These are phyloP conservation scores for Megastigmus dorsalis DNA, from an alignment of 2,888 invertebrate species.

Conservation along the genomic window DNA sequence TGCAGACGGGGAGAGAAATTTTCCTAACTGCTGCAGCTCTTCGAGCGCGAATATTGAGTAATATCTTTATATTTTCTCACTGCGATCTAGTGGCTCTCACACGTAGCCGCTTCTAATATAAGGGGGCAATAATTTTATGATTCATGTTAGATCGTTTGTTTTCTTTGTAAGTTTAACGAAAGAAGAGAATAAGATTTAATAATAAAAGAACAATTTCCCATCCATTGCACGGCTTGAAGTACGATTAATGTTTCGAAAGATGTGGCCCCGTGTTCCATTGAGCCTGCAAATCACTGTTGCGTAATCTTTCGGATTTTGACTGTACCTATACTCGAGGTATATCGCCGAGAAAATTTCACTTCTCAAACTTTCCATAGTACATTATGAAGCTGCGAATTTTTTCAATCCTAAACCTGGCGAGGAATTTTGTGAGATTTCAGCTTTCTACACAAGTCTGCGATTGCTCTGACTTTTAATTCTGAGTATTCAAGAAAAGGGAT, in stretches of 20 bases:
- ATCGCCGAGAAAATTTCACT: slow-evolving; percentile 17
- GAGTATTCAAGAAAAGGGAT: too few relatives aligned
- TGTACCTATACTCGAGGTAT: not conserved
- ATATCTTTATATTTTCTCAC: slow-evolving; percentile 6
- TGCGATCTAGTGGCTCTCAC: not conserved
- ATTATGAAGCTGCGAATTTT: too few relatives aligned
- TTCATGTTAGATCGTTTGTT: slow-evolving; percentile 28
- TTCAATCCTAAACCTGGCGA: not conserved
- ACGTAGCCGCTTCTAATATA: not conserved
- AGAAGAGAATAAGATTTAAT: slow-evolving; percentile 21
- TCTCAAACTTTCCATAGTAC: not conserved
- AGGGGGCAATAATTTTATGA: slow-evolving; percentile 34
- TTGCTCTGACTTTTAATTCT: too few relatives aligned
- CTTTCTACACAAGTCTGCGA: slow-evolving; percentile 21
- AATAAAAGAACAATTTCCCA: slow-evolving; percentile 17
- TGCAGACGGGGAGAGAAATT: slow-evolving; percentile 16
- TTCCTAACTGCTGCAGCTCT: slow-evolving; percentile 1
- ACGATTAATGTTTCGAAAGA: slow-evolving; percentile 27
- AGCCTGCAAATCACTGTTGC: slow-evolving; percentile 13
- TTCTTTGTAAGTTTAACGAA: slow-evolving; percentile 15
- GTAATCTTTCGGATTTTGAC: slow-evolving; percentile 22
- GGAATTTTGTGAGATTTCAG: not conserved
- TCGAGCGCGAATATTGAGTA: slow-evolving; percentile 5
- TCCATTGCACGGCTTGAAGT: slow-evolving; percentile 1
- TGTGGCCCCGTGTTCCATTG: slow-evolving; percentile 11